phyloP scores from a whole-genome alignment of 2,888 invertebrate genomes.

The Ophonus ardosiacus region DNA sequence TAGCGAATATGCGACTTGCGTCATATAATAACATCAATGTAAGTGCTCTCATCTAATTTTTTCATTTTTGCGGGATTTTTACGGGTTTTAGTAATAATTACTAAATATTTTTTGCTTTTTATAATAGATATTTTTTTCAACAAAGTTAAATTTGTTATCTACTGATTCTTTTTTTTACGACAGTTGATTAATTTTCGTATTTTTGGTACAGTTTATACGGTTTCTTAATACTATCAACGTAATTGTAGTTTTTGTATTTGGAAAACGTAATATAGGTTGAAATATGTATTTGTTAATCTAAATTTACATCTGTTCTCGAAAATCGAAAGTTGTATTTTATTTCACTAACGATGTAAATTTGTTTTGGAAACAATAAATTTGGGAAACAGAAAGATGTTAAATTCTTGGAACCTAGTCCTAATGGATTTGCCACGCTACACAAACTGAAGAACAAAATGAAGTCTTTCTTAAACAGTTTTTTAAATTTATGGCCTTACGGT shows the following conservation, averaged over 20 bases:
- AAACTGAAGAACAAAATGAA: not conserved
- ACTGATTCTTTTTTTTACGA: slow-evolving; percentile 16
- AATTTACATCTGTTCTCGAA: slow-evolving; percentile 44
- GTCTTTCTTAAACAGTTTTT: too few relatives aligned
- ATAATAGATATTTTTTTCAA: not conserved
- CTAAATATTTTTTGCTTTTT: slow-evolving; percentile 1
- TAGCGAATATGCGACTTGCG: slow-evolving; percentile 91
- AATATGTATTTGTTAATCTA: slow-evolving; percentile 39
- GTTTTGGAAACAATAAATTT: slow-evolving; percentile 44
- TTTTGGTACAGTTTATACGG: not conserved
- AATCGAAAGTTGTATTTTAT: slow-evolving; percentile 36
- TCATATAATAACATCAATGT: slow-evolving; percentile 92
- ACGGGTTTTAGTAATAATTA: slow-evolving; percentile 30
- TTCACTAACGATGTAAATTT: slow-evolving; percentile 40
- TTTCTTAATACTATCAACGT: slow-evolving; percentile 23
- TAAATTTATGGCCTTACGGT: too few relatives aligned
- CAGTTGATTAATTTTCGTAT: slow-evolving; percentile 20
- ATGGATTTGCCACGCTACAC: not conserved
- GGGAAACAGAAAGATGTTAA: slow-evolving; percentile 39
- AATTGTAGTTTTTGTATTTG: slow-evolving; percentile 8
- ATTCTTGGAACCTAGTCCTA: slow-evolving; percentile 19
- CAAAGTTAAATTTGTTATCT: slow-evolving; percentile 7
- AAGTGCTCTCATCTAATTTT: slow-evolving; percentile 73
- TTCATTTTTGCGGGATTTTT: slow-evolving; percentile 17
- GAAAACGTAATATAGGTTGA: slow-evolving; percentile 3